Conservation (phyloP, 2,113 vertebrate species). For the Barnardius zonarius region DNA sequence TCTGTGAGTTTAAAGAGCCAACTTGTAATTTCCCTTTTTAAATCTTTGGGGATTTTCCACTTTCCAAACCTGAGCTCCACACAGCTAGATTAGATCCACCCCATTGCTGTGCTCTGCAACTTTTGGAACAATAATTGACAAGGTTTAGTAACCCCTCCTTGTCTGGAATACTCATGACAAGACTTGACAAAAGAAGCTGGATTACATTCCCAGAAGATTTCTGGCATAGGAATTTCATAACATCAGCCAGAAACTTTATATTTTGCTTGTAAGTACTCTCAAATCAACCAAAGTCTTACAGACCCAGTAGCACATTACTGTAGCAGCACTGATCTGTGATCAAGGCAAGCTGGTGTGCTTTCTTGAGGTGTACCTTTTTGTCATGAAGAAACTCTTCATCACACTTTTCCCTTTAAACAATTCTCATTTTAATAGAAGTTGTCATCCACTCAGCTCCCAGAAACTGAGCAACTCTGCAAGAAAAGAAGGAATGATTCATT, state of each 20-base stretch:
- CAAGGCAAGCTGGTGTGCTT: neutral
- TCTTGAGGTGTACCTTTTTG: neutral
- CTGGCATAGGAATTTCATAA: neutral
- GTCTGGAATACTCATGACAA: neutral
- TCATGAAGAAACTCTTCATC: neutral
- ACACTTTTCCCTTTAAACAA: neutral
- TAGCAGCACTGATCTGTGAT: neutral
- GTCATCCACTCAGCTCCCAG: neutral
- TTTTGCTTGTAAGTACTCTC: neutral
- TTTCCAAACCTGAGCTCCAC: neutral
- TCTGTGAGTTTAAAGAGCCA: neutral
- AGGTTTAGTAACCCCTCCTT: neutral
- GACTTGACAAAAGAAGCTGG: neutral
- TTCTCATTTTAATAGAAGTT: neutral
- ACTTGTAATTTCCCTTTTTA: neutral
- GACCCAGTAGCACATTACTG: neutral
- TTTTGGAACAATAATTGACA: neutral
- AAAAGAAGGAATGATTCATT: neutral
- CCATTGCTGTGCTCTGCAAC: neutral
- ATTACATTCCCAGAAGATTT: neutral
- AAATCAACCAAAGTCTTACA: neutral
- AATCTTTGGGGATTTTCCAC: neutral
- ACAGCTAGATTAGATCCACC: neutral
- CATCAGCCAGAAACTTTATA: neutral
- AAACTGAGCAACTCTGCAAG: neutral